Conservation (phyloP, 2,797 vertebrate species). For the Petrocephalus schoutedeni region DNA sequence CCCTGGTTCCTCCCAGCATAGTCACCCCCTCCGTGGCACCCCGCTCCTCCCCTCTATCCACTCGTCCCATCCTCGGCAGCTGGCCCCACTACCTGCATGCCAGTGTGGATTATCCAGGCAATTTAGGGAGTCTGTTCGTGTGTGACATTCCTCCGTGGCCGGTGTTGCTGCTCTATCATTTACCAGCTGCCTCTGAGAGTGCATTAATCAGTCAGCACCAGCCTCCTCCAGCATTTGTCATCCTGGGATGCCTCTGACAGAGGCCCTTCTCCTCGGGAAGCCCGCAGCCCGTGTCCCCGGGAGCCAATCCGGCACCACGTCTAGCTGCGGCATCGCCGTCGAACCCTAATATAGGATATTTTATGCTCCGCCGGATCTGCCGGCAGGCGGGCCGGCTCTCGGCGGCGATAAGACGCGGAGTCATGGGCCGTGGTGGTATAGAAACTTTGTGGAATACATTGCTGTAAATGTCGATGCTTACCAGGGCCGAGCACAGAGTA, state of each 20-base stretch:
- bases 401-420: not conserved
- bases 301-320: slow-evolving; percentile 33
- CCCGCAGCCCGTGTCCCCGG: slow-evolving; percentile 18
- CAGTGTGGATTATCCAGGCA: slow-evolving; percentile 24
- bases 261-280: slow-evolving; percentile 9
- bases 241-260: slow-evolving; percentile 25
- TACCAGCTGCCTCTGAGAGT: slow-evolving; percentile 31
- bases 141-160: slow-evolving; percentile 30
- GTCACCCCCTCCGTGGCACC: not conserved
- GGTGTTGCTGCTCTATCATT: slow-evolving; percentile 31
- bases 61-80: not conserved
- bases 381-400: not conserved
- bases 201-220: slow-evolving; percentile 39
- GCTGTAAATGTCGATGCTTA: not conserved
- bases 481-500: not conserved
- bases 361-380: slow-evolving; percentile 5
- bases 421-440: not conserved
- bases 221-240: slow-evolving; percentile 32
- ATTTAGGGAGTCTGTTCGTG: slow-evolving; percentile 33
- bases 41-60: not conserved
- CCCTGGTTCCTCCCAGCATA: not conserved
- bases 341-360: slow-evolving; percentile 29
- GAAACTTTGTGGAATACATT: not conserved
- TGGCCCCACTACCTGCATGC: not conserved
- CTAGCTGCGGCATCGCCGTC: not conserved